A percentile compares a stretch with the other conserved stretches of the same genome.
Conservation (phyloP, 2,113 vertebrate genomes). For the Agapornis roseicollis region DNA sequence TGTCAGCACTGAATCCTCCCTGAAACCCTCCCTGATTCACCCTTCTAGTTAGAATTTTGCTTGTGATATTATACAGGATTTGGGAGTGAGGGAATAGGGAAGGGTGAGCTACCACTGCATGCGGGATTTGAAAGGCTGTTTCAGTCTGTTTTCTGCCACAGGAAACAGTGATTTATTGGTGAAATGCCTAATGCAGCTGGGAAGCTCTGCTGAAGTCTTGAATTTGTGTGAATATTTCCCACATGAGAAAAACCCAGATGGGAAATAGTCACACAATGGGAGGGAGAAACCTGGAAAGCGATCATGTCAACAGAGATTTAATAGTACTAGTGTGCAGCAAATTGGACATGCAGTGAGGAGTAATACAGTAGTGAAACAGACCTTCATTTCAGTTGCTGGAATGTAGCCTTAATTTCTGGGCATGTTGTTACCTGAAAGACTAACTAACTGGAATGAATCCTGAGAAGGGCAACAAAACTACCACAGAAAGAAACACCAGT, state of each 20-base stretch:
- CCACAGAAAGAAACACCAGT: not conserved
- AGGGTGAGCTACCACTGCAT: constrained; percentile 20
- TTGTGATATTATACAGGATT: constrained; percentile 30
- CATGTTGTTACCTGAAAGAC: constrained; percentile 36
- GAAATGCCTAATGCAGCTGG: constrained; percentile 54
- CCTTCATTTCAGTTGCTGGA: not conserved
- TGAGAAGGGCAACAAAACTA: not conserved
- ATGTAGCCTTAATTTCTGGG: constrained; percentile 49
- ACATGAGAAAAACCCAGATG: constrained; percentile 56
- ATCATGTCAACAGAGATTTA: constrained; percentile 54
- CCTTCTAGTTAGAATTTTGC: constrained; percentile 22
- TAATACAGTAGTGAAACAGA: constrained; percentile 40
- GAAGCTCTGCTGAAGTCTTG: constrained; percentile 37
- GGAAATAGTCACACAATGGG: constrained; percentile 50
- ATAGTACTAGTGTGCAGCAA: constrained; percentile 38
- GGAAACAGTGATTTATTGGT: constrained; percentile 61
- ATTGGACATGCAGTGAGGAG: constrained; percentile 7
- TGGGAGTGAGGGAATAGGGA: constrained; percentile 18
- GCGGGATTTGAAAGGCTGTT: constrained; percentile 2
- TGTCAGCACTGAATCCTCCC: not conserved
- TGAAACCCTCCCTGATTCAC: not conserved
- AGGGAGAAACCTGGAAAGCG: constrained; percentile 45
- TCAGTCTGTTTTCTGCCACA: constrained; percentile 43
- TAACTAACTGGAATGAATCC: constrained; percentile 5
- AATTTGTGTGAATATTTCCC: constrained; percentile 61